phyloP scores from a whole-genome alignment of 2,797 vertebrate genomes.

The Falco columbarius region DNA sequence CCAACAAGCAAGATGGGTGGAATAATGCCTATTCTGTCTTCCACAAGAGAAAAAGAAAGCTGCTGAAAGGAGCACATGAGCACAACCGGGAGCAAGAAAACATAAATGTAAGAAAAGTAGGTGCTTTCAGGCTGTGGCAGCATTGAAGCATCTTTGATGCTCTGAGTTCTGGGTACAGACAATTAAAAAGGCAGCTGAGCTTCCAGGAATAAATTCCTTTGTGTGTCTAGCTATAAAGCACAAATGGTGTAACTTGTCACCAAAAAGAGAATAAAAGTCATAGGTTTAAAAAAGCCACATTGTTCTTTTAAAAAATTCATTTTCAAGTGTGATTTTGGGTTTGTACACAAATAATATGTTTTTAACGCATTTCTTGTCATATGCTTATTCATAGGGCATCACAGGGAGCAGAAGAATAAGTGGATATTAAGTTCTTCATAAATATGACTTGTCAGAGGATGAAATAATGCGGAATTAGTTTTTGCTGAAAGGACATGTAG shows the following conservation, averaged over 20 bases:
- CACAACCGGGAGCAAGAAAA: neutral
- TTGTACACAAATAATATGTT: neutral
- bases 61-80: neutral
- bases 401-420: neutral
- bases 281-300: neutral
- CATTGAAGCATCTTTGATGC: neutral
- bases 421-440: neutral
- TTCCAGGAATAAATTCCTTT: neutral
- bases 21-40: neutral
- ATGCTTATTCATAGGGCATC: neutral
- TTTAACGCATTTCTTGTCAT: neutral
- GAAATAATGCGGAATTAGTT: neutral
- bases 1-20: neutral
- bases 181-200: neutral
- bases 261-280: neutral
- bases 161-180: neutral
- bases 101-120: neutral
- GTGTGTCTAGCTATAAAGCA: neutral
- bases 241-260: neutral
- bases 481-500: neutral
- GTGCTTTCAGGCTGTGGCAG: neutral
- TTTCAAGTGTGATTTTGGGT: neutral
- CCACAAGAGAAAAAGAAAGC: neutral
- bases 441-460: neutral
- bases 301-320: neutral